Base-by-base conservation (phyloP, 2,888 invertebrate species). In the Dysmachus trigonus region DNA sequence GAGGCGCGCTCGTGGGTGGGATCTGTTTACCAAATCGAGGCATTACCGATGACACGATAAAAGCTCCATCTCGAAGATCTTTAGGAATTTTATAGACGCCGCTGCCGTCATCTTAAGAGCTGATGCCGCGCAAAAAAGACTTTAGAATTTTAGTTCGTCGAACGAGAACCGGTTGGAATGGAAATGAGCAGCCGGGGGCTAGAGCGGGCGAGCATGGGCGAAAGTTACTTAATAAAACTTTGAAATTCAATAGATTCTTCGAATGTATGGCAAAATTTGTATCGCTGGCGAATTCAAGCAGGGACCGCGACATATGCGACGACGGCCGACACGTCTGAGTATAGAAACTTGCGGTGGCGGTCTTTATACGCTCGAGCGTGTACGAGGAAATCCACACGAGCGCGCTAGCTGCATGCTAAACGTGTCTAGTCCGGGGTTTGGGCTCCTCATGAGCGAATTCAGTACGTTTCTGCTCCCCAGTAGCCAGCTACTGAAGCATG, bases 221-320 rank as follows among this genome's bases (percentile, higher is more conserved):
- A 76, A 76, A 76, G 76, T 76, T 76, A 76, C 76, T 76, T 38
- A 76, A 76, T 38, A 76, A 76, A 76, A 76, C 35, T 76, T 38
- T 76, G 76, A 38, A 76, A 38, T 38, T 76, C 76, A 76, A 76
- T 76, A 76, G 76, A 38, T 76, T 76, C 35, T 33, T 73, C 31
- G 15, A 3, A 30, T 31, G 74, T 31, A 8, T 74, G n/a, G 74
- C 33, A 74, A 72, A 74, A 33, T 74, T 74, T 74, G 33, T 35
- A n/a, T 18, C 74, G 33, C 6, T 47, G 47, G 47, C 33, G n/a
- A n/a, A n/a, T n/a, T n/a, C n/a, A 74, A 76, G 8, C 38, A 38
- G 35, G 15, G 38, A 7, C 6, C 38, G 18, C 38, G 22, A 38
- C 22, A 13, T 10, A 76, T 38, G n/a, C 38, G 35, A 2, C 38